Base-by-base conservation (phyloP, 2,888 invertebrate genomes). In the Drosophila mettleri region DNA sequence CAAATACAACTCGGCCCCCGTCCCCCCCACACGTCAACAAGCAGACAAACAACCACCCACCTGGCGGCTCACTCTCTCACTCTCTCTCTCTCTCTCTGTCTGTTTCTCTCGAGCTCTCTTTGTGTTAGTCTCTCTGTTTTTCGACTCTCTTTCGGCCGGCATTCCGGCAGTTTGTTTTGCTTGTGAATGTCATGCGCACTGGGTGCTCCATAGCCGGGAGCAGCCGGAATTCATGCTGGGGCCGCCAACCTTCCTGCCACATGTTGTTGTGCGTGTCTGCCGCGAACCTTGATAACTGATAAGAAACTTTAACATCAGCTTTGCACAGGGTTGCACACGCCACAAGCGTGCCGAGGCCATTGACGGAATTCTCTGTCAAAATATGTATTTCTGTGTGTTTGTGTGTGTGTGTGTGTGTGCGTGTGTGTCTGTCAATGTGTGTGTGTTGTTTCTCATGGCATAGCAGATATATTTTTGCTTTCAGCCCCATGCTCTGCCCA, bases 281-380 rank as follows among this genome's bases (percentile, higher is more conserved):
- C 70, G 52, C 78, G 60, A 86, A 74, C 74, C 78, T 84, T 84
- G 78, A 84, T 86, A 86, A 85, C 88, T 89, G 86, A 90, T 90
- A 89, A 90, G 84, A 86, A 88, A 84, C 76, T 84, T 78, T 69
- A 64, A 57, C 64, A 78, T 69, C 78, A 76, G 76, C 70, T 80
- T 81, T 67, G 75, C 71, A 80, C 84, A 86, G 86, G 86, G 86
- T 83, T 84, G 86, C 80, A 82, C 64, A 41, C 39, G 39, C 43
- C 43, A 43, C 41, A 62, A 54, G 66, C 70, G 61, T 65, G 74
- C 65, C 62, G 58, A 55, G 58, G 57, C 80, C 78, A 80, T 86
- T 83, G 83, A 83, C 74, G 86, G 86, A 86, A 83, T 86, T 80
- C 43, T 43, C 5, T 16, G 9, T 78, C 59, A 78, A 55, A 29